Evolutionary conservation across 2,888 invertebrate species (phyloP), one percentile per base, ranked within the genome.

Genomic region (Eupithecia insigniata): DNA sequence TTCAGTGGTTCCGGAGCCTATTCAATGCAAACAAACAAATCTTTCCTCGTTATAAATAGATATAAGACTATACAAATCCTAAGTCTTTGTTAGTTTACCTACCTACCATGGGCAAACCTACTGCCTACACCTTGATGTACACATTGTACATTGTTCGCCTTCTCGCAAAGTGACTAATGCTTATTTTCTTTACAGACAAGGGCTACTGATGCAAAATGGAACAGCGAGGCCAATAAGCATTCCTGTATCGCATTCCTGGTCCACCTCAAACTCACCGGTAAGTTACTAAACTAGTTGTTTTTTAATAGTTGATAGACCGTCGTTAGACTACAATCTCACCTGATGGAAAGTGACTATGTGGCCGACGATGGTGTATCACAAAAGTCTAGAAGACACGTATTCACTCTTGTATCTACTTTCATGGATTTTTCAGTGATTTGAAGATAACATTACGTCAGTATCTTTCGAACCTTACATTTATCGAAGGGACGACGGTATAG

Each of bases 261-360:
- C 95, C 71, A 94, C 89, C 82, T 93, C 94, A 74, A 94, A 94
- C 79, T 95, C 95, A 80, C 95, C 95, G 90, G 95, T 95, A 87
- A 84, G 91, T 82, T 14, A 55, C 55, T 55, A 22, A 51, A 51
- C 22, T 51, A 22, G n/a, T n/a, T n/a, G n/a, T n/a, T n/a, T n/a
- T n/a, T n/a, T n/a, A n/a, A n/a, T n/a, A n/a, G n/a, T n/a, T n/a
- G n/a, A n/a, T n/a, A n/a, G n/a, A n/a, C n/a, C n/a, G n/a, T n/a
- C n/a, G n/a, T n/a, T n/a, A n/a, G n/a, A n/a, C n/a, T n/a, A n/a
- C n/a, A n/a, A n/a, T n/a, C n/a, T n/a, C n/a, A n/a, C n/a, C n/a
- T n/a, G n/a, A n/a, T n/a, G n/a, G n/a, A n/a, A n/a, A n/a, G n/a
- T n/a, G n/a, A n/a, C n/a, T n/a, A n/a, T n/a, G n/a, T n/a, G n/a